Conservation (phyloP, 2,888 invertebrate genomes). For the Doris montereyensis region DNA sequence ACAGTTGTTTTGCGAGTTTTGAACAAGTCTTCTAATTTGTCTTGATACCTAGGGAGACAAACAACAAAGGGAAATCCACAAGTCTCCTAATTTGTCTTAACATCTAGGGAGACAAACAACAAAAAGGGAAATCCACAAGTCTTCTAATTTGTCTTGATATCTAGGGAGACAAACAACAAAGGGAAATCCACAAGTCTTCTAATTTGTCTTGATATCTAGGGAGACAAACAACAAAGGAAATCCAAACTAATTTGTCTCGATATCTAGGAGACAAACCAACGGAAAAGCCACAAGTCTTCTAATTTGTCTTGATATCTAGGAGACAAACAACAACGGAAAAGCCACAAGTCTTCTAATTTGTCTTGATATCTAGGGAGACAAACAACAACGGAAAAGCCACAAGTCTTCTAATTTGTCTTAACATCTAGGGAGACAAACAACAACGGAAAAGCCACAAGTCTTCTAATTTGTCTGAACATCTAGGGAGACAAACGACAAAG, state of each 20-base stretch:
- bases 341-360: conserved; percentile 49
- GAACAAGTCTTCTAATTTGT: conserved; percentile 51
- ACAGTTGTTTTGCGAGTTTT: conserved; percentile 49
- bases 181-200: too few species aligned
- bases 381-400: not conserved
- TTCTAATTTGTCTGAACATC: conserved; percentile 47
- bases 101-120: too few species aligned
- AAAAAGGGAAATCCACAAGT: too few species aligned
- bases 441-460: too few species aligned
- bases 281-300: not conserved
- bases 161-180: conserved; percentile 37
- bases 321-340: too few species aligned
- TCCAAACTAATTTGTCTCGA: conserved; percentile 49
- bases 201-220: too few species aligned
- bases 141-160: conserved; percentile 46
- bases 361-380: conserved; percentile 46
- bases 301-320: too few species aligned
- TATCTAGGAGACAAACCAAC: conserved; percentile 41
- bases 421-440: too few species aligned
- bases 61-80: not conserved
- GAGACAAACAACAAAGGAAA: too few species aligned
- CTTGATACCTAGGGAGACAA: conserved; percentile 46
- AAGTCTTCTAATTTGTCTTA: too few species aligned
- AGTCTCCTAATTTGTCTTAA: too few species aligned
- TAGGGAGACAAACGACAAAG: conserved; percentile 26